Conservation (phyloP, 2,113 vertebrate species). For the Cariama cristata region DNA sequence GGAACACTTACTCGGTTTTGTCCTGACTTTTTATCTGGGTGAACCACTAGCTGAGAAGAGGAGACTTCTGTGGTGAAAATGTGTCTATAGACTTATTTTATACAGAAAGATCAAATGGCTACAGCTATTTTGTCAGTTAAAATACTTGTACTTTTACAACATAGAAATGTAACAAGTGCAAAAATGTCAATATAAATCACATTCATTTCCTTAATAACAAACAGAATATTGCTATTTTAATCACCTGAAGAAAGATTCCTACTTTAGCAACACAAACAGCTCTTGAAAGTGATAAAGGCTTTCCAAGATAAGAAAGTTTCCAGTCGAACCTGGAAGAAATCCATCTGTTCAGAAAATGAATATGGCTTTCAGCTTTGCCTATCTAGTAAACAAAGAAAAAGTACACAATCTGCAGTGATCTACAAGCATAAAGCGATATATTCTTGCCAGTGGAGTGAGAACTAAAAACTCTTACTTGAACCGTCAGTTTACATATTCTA, state of each 20-base stretch:
- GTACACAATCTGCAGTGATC: background rate
- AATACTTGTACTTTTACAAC: background rate
- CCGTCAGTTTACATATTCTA: background rate
- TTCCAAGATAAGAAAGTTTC: conserved; percentile 18
- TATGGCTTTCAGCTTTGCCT: background rate
- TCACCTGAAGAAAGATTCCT: background rate
- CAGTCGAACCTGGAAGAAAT: background rate
- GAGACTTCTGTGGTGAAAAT: background rate
- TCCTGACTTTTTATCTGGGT: background rate
- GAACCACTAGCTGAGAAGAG: background rate
- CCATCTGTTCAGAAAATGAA: background rate
- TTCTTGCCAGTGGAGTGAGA: background rate
- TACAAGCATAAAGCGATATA: background rate
- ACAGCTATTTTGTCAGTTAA: background rate
- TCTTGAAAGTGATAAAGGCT: conserved; percentile 17
- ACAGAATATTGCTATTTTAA: background rate
- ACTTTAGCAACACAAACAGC: background rate
- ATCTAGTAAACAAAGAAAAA: background rate
- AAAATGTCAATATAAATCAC: background rate
- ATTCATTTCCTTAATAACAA: background rate
- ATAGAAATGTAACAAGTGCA: background rate
- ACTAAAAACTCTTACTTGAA: background rate
- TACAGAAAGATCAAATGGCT: background rate
- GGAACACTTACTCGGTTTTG: background rate
- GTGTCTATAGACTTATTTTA: background rate